Conservation (phyloP, 1,140 invertebrate species). For the Laodelphax striatellus region DNA sequence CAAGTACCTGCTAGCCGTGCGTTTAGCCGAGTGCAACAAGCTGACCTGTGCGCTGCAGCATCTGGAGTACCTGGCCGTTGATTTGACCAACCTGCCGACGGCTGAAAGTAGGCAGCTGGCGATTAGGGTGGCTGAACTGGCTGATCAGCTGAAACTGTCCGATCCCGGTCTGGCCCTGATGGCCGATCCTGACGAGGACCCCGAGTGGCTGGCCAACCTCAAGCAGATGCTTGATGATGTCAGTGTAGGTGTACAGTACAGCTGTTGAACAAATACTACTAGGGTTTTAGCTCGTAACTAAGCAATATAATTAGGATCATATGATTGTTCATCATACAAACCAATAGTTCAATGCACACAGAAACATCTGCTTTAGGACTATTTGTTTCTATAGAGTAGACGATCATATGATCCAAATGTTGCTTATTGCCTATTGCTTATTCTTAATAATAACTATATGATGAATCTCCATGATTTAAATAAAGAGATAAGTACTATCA, state of each 20-base stretch:
- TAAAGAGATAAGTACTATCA: too few species aligned
- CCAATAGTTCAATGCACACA: too few species aligned
- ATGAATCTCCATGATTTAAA: too few species aligned
- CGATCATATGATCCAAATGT: too few species aligned
- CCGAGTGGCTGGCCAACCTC: conserved; percentile 18
- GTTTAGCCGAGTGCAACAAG: conserved; percentile 49
- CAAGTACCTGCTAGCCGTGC: conserved; percentile 58
- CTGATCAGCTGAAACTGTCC: conserved; percentile 14
- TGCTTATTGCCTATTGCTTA: too few species aligned
- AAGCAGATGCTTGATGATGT: conserved; percentile 8
- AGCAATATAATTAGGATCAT: too few species aligned
- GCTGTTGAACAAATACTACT: too few species aligned
- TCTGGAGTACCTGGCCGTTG: conserved; percentile 60
- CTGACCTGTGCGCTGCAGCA: conserved; percentile 57
- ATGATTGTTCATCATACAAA: too few species aligned
- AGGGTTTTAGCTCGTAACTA: too few species aligned
- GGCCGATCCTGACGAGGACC: conserved; percentile 16
- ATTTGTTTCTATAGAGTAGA: too few species aligned
- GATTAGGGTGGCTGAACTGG: conserved; percentile 12
- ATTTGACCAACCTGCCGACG: conserved; percentile 23
- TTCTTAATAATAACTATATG: too few species aligned
- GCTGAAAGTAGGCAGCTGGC: background rate
- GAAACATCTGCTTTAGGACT: too few species aligned
- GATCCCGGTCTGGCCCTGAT: conserved; percentile 12
- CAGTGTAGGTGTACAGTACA: conserved; percentile 4